phyloP scores from a whole-genome alignment of 2,113 vertebrate genomes.

The Corydoras sp. region DNA sequence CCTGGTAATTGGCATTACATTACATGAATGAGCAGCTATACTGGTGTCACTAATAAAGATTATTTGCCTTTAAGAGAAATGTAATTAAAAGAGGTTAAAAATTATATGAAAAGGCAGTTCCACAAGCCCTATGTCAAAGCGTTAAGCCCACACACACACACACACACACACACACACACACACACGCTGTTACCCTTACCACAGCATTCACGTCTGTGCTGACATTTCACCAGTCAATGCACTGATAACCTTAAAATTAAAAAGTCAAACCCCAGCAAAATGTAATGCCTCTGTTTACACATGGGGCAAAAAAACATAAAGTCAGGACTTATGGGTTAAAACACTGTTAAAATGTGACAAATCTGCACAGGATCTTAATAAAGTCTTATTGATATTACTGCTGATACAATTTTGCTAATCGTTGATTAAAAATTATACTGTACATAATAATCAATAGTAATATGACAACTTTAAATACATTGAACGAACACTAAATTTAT shows the following conservation, averaged over 20 bases:
- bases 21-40: too few relatives aligned
- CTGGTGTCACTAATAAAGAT: too few relatives aligned
- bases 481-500: too few relatives aligned
- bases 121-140: too few relatives aligned
- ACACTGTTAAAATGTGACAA: constrained; percentile 4
- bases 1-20: too few relatives aligned
- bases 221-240: constrained; percentile 56
- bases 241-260: constrained; percentile 39
- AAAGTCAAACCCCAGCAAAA: constrained; percentile 38
- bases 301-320: constrained; percentile 36
- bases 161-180: constrained; percentile 12
- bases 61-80: too few relatives aligned
- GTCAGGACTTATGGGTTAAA: constrained; percentile 19
- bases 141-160: too few relatives aligned
- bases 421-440: too few relatives aligned
- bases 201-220: constrained; percentile 40
- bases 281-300: constrained; percentile 45
- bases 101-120: background rate
- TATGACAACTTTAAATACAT: too few relatives aligned
- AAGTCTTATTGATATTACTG: background rate
- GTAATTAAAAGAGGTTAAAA: too few relatives aligned
- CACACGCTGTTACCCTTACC: constrained; percentile 33
- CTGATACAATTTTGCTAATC: too few relatives aligned
- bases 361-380: constrained; percentile 21
- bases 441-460: too few relatives aligned